phyloP scores from a whole-genome alignment of 2,888 invertebrate species.

The Holacanthella duospinosa region DNA sequence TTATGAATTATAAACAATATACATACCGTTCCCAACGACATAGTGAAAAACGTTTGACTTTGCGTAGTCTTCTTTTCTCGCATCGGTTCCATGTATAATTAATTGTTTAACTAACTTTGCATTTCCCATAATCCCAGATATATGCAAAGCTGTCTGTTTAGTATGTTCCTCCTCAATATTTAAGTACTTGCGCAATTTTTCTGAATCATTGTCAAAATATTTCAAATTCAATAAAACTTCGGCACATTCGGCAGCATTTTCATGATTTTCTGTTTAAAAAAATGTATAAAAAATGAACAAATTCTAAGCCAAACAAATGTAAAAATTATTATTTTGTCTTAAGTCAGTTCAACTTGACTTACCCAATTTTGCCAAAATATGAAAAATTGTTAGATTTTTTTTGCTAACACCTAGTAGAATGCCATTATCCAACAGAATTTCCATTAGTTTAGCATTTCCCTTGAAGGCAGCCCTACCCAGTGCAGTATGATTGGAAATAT shows the following conservation, averaged over 20 bases:
- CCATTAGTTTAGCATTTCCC: background rate
- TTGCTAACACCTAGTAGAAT: background rate
- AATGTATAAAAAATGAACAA: background rate
- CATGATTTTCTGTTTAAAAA: background rate
- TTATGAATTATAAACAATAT: background rate
- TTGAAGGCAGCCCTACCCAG: background rate
- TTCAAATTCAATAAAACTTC: background rate
- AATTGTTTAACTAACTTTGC: background rate
- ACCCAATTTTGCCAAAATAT: background rate
- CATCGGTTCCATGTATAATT: constrained; percentile 1
- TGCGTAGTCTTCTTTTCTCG: background rate
- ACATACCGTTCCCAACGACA: constrained; percentile 3
- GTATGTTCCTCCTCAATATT: background rate
- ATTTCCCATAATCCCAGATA: background rate
- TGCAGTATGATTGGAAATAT: background rate
- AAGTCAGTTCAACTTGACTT: background rate
- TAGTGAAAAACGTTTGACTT: constrained; percentile 1
- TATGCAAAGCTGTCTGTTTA: background rate
- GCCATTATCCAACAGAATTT: background rate
- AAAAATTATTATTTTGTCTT: background rate
- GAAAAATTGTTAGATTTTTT: background rate
- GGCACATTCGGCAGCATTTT: background rate
- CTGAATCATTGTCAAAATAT: background rate
- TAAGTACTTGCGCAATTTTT: background rate
- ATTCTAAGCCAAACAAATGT: no score